Base-by-base conservation (phyloP, 2,888 invertebrate species). In the Cloeon dipterum region DNA sequence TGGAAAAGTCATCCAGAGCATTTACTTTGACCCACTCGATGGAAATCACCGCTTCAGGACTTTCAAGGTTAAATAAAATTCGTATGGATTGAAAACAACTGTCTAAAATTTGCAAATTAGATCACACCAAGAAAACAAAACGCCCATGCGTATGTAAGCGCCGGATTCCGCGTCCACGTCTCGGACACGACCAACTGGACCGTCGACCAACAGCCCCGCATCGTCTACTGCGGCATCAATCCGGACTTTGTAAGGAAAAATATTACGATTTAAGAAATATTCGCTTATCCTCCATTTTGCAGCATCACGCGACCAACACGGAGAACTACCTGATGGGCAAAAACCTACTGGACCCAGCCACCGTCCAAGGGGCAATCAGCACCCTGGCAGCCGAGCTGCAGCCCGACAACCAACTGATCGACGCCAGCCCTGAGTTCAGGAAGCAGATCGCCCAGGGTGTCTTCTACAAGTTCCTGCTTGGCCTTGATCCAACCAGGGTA, bases 51-150 rank as follows among this genome's bases (percentile, higher is more conserved):
- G 57, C 1, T 62, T 73, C 16, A 66, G 67, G 50, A 70, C 74
- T 1, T 79, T 66, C 47, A 79, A 79, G 65, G 74, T 76, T 23
- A n/a, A n/a, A n/a, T n/a, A n/a, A n/a, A n/a, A n/a, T n/a, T n/a
- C n/a, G n/a, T n/a, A n/a, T n/a, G n/a, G n/a, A n/a, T n/a, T n/a
- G n/a, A n/a, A n/a, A n/a, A n/a, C n/a, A n/a, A n/a, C n/a, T n/a
- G n/a, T n/a, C n/a, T n/a, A n/a, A n/a, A n/a, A n/a, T n/a, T n/a
- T n/a, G n/a, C n/a, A n/a, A n/a, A n/a, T n/a, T 50, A 74, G 78
- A 70, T 79, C 35, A 75, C 75, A 68, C 74, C 74, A 0, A 59
- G 77, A 42, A 68, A 74, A 1, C 76, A 76, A 56, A 78, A 77
- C 47, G 71, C 79, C 0, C 77, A 78, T 46, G 78, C 79, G 1